Percentiles rank a stretch among this genome's conserved stretches.
phyloP scores from a whole-genome alignment of 2,797 vertebrate genomes.

The Lophius americanus region DNA sequence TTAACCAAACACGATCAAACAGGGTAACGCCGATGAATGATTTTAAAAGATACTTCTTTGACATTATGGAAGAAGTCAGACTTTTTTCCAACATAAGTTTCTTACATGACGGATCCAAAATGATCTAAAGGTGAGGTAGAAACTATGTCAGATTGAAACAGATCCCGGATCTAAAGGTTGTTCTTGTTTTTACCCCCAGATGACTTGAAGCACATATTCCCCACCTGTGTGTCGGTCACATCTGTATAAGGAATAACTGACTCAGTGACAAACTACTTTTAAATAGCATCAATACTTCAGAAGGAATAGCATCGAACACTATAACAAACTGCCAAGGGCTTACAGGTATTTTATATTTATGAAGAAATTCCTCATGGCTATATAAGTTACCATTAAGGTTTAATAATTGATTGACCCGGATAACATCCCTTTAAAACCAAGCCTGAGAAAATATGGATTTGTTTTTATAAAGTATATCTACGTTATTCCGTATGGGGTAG shows the following conservation, averaged over 20 bases:
- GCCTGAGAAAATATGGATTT: neutral
- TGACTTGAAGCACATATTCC: neutral
- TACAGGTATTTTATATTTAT: neutral
- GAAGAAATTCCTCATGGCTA: neutral
- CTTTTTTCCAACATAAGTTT: conserved; percentile 1
- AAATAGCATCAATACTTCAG: neutral
- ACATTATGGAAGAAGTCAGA: neutral
- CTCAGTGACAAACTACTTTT: neutral
- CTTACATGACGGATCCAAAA: neutral
- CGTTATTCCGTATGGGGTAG: neutral
- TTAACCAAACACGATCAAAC: neutral
- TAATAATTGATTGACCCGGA: neutral
- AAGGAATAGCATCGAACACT: neutral
- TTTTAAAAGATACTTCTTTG: neutral
- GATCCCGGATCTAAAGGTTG: neutral
- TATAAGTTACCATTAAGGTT: neutral
- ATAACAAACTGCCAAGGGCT: neutral
- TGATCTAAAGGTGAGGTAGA: neutral
- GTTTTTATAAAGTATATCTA: neutral
- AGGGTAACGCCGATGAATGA: neutral
- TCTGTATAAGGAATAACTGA: neutral
- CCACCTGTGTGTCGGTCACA: neutral
- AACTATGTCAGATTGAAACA: neutral
- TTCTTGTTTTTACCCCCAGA: neutral
- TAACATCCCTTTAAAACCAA: neutral